Base-by-base conservation (phyloP, 2,113 vertebrate species). In the Oryzias celebensis region DNA sequence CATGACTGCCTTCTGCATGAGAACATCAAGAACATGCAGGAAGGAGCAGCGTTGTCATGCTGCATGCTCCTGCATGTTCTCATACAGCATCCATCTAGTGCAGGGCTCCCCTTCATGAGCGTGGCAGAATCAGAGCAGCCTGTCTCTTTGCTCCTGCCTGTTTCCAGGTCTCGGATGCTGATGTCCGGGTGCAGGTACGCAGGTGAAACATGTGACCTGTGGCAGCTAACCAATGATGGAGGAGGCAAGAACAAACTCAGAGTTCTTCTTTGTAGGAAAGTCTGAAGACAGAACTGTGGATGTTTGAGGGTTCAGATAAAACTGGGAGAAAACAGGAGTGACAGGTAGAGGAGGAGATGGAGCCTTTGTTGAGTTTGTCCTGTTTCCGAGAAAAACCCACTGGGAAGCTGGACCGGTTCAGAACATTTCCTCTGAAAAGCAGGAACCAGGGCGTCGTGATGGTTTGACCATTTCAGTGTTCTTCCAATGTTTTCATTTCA, bases 211-310 rank as follows among this genome's bases (percentile, higher is more conserved):
- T 52, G 49, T 14, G 36, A 69, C 12, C 43, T 31, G 44, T 77
- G 73, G 79, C 76, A 79, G 43, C 6, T 2, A 7, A 74, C 71
- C 75, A 77, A 53, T 69, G 64, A 82, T 57, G 49, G 68, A 73
- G 50, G 22, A 60, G 62, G 62, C 60, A 64, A n/a, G 22, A 23
- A 68, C 17, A 20, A 67, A 61, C 58, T n/a, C 51, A 68, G 52
- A 65, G 68, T 31, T 13, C 59, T 51, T 71, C 53, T 68, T 42
- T 55, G 28, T 46, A 24, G 31, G 70, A 49, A 62, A 61, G 46
- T 66, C 46, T 59, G 54, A 16, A 54, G 52, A 61, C 8, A 18
- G 7, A 31, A 18, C 12, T 49, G 54, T 45, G 23, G 7, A 10
- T 64, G 61, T 55, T 12, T 43, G 53, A 31, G 49, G 51, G 57